Percentiles rank a stretch among this genome's conserved stretches.
Evolutionary conservation across 2,888 invertebrate genomes (phyloP).

Genomic region (Cetonia aurata): DNA sequence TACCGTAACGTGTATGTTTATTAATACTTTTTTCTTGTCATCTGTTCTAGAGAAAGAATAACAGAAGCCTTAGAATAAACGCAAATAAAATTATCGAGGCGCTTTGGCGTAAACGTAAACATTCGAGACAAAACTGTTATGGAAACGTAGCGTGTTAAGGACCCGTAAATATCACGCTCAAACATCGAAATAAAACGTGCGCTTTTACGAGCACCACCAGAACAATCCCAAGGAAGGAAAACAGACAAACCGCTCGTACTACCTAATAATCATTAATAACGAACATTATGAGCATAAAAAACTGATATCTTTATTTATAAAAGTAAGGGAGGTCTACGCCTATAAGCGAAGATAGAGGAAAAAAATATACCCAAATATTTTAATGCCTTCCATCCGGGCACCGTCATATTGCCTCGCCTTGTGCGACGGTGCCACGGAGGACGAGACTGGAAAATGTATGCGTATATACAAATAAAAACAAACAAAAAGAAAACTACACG

Average conservation of each 20-base stretch:
- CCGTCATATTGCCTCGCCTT: too few species aligned
- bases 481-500: slow-evolving; percentile 27
- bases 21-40: background rate
- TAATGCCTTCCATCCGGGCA: slow-evolving; percentile 9
- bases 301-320: slow-evolving; percentile 39
- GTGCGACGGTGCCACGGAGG: too few species aligned
- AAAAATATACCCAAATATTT: slow-evolving; percentile 27
- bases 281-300: slow-evolving; percentile 39
- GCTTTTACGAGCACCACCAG: slow-evolving; percentile 32
- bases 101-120: slow-evolving; percentile 37
- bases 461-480: slow-evolving; percentile 52
- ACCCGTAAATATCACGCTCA: slow-evolving; percentile 37
- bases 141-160: slow-evolving; percentile 39
- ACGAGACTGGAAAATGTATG: too few species aligned
- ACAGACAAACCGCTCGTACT: slow-evolving; percentile 33
- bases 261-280: slow-evolving; percentile 36
- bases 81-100: slow-evolving; percentile 38
- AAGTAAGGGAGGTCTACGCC: background rate
- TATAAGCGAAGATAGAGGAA: background rate
- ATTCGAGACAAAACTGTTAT: slow-evolving; percentile 37
- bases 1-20: background rate
- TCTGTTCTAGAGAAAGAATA: slow-evolving; percentile 2
- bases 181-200: slow-evolving; percentile 39
- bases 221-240: slow-evolving; percentile 32
- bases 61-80: background rate